Evolutionary conservation across 2,888 invertebrate genomes (phyloP).

Genomic region (Agelastica alni): DNA sequence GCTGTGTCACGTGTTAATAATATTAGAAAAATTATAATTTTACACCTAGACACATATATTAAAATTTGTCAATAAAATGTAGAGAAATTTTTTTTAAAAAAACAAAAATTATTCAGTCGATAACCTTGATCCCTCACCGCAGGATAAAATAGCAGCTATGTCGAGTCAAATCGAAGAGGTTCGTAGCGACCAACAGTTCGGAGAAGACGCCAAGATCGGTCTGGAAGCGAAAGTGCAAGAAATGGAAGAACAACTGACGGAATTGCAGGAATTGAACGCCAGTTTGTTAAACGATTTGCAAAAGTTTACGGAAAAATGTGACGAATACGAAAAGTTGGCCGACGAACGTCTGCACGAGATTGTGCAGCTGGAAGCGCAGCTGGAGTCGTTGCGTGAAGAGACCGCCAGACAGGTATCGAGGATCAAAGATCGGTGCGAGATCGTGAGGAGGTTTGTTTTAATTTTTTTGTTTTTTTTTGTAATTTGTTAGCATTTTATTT

Average conservation of each 20-base stretch:
- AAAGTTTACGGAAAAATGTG: constrained; percentile 59
- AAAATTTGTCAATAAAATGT: too few species aligned
- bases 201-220: constrained; percentile 57
- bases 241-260: constrained; percentile 48
- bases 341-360: constrained; percentile 73
- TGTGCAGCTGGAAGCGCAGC: constrained; percentile 65
- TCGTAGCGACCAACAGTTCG: constrained; percentile 59
- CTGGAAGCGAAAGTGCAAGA: constrained; percentile 51
- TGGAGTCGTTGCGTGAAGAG: constrained; percentile 70
- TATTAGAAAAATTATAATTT: too few species aligned
- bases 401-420: constrained; percentile 68
- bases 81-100: too few species aligned
- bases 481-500: too few species aligned
- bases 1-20: too few species aligned
- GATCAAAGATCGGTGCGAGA: constrained; percentile 69
- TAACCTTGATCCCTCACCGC: too few species aligned
- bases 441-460: constrained; percentile 55
- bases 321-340: constrained; percentile 64
- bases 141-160: constrained; percentile 51
- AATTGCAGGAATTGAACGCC: constrained; percentile 44
- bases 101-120: too few species aligned
- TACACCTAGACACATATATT: too few species aligned
- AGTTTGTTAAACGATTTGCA: constrained; percentile 51
- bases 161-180: constrained; percentile 60
- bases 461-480: too few species aligned